phyloP scores from a whole-genome alignment of 2,888 invertebrate genomes.

The Lepeophtheirus nordmannii region DNA sequence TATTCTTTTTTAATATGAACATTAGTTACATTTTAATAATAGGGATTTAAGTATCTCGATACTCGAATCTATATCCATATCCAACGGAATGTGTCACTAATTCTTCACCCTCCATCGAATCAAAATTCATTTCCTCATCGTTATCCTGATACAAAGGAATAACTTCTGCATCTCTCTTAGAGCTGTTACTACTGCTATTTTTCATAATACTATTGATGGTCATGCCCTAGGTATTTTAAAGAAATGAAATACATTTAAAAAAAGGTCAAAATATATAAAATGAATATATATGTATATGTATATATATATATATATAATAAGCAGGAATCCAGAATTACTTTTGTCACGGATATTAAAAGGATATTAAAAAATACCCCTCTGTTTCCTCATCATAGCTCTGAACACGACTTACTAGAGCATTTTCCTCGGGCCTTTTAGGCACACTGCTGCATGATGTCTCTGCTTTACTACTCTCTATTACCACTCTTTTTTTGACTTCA shows the following conservation, averaged over 20 bases:
- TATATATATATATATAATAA: background rate
- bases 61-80: slow-evolving; percentile 1
- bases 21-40: too few species aligned
- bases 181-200: background rate
- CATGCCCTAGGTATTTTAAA: background rate
- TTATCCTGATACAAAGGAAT: slow-evolving; percentile 4
- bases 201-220: slow-evolving; percentile 3
- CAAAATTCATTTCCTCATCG: background rate
- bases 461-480: background rate
- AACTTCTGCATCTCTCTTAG: background rate
- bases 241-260: background rate
- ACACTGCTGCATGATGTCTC: background rate
- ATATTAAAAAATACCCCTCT: background rate
- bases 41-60: background rate
- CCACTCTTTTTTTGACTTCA: background rate
- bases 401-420: background rate
- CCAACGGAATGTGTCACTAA: background rate
- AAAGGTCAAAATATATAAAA: background rate
- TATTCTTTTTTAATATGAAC: too few species aligned
- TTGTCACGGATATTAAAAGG: background rate
- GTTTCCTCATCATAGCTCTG: slow-evolving; percentile 3
- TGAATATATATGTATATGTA: too few species aligned
- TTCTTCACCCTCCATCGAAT: background rate
- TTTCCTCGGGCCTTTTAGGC: background rate
- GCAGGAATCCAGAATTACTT: background rate